A percentile compares a stretch with the other conserved stretches of the same genome.
phyloP scores from a whole-genome alignment of 2,888 invertebrate species.

The Oegoconia quadripuncta region DNA sequence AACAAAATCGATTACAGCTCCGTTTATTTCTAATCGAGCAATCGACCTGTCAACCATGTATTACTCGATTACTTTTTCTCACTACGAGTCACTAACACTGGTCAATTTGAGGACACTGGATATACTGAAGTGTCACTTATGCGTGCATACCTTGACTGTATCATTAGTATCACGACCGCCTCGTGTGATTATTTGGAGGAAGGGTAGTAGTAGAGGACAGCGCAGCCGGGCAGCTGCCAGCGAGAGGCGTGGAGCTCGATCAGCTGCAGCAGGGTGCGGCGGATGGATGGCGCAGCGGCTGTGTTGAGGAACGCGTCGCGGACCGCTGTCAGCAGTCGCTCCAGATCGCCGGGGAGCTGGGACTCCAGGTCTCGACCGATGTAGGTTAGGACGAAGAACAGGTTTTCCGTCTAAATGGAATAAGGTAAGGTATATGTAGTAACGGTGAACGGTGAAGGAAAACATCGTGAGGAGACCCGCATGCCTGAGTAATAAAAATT shows the following conservation, averaged over 20 bases:
- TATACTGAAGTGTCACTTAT: too few relatives aligned
- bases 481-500: too few relatives aligned
- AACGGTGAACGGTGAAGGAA: too few relatives aligned
- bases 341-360: conserved; percentile 89
- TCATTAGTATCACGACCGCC: background rate
- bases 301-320: conserved; percentile 91
- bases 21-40: background rate
- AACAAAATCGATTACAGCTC: background rate
- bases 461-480: too few relatives aligned
- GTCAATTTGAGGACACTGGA: too few relatives aligned
- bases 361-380: conserved; percentile 92
- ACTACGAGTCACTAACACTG: too few relatives aligned
- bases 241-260: conserved; percentile 94
- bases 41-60: too few relatives aligned
- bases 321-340: conserved; percentile 87
- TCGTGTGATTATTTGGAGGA: conserved; percentile 65
- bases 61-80: too few relatives aligned
- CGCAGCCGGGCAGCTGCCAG: conserved; percentile 94
- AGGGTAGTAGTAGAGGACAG: conserved; percentile 93
- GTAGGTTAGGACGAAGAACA: conserved; percentile 93
- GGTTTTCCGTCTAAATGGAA: conserved; percentile 86
- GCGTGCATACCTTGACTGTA: too few relatives aligned
- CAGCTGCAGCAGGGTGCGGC: conserved; percentile 91
- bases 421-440: background rate
- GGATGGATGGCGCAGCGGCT: conserved; percentile 85